Evolutionary conservation across 2,113 vertebrate genomes (phyloP), one percentile per base, ranked within the genome.

Genomic region (Anhinga anhinga): DNA sequence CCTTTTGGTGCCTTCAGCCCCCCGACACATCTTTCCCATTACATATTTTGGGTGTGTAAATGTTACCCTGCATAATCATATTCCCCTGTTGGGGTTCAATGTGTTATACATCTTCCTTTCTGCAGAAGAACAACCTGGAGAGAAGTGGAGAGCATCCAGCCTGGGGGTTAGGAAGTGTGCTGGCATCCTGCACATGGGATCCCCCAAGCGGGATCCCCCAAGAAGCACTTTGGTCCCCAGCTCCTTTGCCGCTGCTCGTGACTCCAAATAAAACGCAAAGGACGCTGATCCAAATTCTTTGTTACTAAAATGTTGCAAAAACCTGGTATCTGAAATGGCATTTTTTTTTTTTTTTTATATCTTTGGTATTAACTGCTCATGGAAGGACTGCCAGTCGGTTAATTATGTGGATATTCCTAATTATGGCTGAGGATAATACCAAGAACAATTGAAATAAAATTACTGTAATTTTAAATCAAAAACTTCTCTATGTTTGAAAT

Each of bases 171-270:
- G 42, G 66, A 9, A 5, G 18, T 2, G 36, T 6, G 26, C 44
- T 66, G 47, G 27, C 40, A 15, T 16, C 63, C 36, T 3, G 1
- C 38, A 12, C n/a, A n/a, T n/a, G n/a, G n/a, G n/a, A n/a, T n/a
- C n/a, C n/a, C n/a, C n/a, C n/a, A n/a, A n/a, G n/a, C n/a, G n/a
- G n/a, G n/a, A n/a, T n/a, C n/a, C n/a, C n/a, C n/a, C n/a, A n/a
- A n/a, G n/a, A n/a, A n/a, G n/a, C 52, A 14, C 16, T 0, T 3
- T 2, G 0, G 3, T 9, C 20, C 3, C 36, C 13, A 0, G 0
- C 58, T 66, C 36, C 47, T 66, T 10, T n/a, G 4, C 10, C 0
- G 0, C 34, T 7, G 4, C 50, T 92, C 6, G 0, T n/a, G 45
- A 8, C 59, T 27, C 83, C 55, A 42, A 25, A 50, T 11, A 32